phyloP scores from a whole-genome alignment of 2,797 vertebrate species.

The Fistularia commersonii region DNA sequence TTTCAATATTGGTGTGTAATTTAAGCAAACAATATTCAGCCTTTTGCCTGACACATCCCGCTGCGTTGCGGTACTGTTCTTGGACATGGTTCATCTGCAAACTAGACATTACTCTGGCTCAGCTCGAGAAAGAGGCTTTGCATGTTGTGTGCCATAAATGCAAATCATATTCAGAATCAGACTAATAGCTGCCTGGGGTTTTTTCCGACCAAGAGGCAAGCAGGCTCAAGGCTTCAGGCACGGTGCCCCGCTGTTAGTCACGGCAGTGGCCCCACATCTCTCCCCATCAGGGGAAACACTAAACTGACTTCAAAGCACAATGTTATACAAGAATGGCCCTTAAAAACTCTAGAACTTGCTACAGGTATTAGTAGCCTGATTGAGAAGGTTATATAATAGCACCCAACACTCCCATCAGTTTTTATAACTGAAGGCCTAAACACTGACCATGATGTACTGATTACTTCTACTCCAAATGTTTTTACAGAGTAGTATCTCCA shows the following conservation, averaged over 20 bases:
- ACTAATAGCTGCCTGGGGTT: constrained; percentile 7
- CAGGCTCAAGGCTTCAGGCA: constrained; percentile 5
- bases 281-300: constrained; percentile 21
- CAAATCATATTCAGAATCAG: constrained; percentile 28
- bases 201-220: constrained; percentile 23
- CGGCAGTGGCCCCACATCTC: constrained; percentile 3
- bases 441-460: no score
- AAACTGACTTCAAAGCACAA: constrained; percentile 39
- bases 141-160: constrained; percentile 26
- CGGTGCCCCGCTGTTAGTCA: constrained; percentile 21
- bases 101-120: constrained; percentile 14
- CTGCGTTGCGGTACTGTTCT: constrained; percentile 23
- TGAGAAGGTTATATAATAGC: constrained; percentile 18
- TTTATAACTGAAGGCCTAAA: constrained; percentile 12
- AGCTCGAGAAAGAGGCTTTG: constrained; percentile 26
- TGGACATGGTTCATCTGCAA: constrained; percentile 24
- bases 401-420: constrained; percentile 12
- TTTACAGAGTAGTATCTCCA: no score
- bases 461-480: no score
- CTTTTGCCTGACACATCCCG: constrained; percentile 9
- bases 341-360: constrained; percentile 26
- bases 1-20: constrained; percentile 39
- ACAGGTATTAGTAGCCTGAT: constrained; percentile 14
- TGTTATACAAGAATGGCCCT: constrained; percentile 23
- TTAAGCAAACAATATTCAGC: constrained; percentile 29